Evolutionary conservation across 2,888 invertebrate species (phyloP), one percentile per base, ranked within the genome.

Genomic region (Lottia gigantea): DNA sequence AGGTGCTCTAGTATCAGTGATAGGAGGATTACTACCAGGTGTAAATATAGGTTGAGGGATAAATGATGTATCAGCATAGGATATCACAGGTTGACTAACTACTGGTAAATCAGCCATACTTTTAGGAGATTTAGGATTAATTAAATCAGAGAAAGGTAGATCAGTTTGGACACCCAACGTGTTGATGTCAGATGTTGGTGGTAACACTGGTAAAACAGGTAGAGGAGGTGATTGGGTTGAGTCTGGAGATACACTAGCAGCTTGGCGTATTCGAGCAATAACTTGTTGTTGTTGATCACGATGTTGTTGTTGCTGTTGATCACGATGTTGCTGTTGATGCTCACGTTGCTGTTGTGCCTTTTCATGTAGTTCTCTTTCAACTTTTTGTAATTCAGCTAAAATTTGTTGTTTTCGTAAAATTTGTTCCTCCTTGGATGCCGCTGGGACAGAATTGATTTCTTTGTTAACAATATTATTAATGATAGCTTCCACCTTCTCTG

Each of bases 321-420:
- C 77, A 67, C 78, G 78, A n/a, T 75, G 74, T 31, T 82, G 82
- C 66, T 85, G 84, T 31, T 83, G 83, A 66, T 85, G 85, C 67
- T 84, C 83, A 68, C 82, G 73, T 64, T 82, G 82, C 64, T 81
- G 80, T 63, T 86, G 86, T 79, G 87, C 86, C 73, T 93, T 89
- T 82, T 93, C 93, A 78, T 92, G 90, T 73, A 93, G 87, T 81
- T 93, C 93, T 76, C 92, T 90, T 86, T 93, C 93, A 46, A 71
- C 71, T 88, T 92, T 91, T 91, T 93, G 88, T 74, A 92, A 88
- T 86, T 93, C 93, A 82, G 93, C 93, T 46, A 93, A 90, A 81
- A 93, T 93, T 75, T 86, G 86, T 83, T 92, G 92, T 86, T 93
- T 92, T 83, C 93, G 92, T 68, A 92, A 89, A 75, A 92, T 91